phyloP scores from a whole-genome alignment of 2,797 vertebrate genomes.

The Gadopsis marmoratus region DNA sequence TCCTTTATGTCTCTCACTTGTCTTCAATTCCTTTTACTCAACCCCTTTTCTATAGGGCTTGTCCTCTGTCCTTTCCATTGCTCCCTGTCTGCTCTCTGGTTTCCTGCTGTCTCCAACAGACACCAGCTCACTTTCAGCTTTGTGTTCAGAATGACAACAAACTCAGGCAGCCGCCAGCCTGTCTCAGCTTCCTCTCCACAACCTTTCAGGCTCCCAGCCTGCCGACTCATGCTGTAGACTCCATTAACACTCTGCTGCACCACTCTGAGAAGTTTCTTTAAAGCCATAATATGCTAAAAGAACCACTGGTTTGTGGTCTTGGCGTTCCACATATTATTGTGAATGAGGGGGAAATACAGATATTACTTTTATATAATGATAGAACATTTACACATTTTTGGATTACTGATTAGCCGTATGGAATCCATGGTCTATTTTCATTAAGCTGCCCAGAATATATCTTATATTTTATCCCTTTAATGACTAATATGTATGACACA shows the following conservation, averaged over 20 bases:
- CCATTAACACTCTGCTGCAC: slow-evolving; percentile 56
- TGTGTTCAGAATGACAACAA: slow-evolving; percentile 86
- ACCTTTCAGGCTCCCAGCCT: slow-evolving; percentile 65
- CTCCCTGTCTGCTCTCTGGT: slow-evolving; percentile 68
- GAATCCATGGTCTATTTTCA: slow-evolving; percentile 4
- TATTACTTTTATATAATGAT: neutral
- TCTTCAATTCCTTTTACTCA: slow-evolving; percentile 62
- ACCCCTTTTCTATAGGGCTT: slow-evolving; percentile 55
- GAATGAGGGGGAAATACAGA: neutral
- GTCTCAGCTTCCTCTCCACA: slow-evolving; percentile 75
- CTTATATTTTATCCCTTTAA: slow-evolving; percentile 24
- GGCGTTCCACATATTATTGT: slow-evolving; percentile 14
- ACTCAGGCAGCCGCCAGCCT: slow-evolving; percentile 71
- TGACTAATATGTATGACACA: slow-evolving; percentile 22
- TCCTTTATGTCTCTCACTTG: slow-evolving; percentile 51
- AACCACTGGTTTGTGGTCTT: slow-evolving; percentile 10
- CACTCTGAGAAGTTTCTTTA: slow-evolving; percentile 43
- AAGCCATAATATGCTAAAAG: slow-evolving; percentile 12
- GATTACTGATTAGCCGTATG: neutral
- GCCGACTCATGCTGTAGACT: slow-evolving; percentile 69
- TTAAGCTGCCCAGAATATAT: neutral
- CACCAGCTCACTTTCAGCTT: slow-evolving; percentile 75
- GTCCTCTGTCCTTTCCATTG: slow-evolving; percentile 67
- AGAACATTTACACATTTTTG: slow-evolving; percentile 27
- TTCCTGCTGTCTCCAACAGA: slow-evolving; percentile 76